A percentile compares a stretch with the other conserved stretches of the same genome.
phyloP scores from a whole-genome alignment of 2,113 vertebrate genomes.

The Nyctereutes procyonoides region DNA sequence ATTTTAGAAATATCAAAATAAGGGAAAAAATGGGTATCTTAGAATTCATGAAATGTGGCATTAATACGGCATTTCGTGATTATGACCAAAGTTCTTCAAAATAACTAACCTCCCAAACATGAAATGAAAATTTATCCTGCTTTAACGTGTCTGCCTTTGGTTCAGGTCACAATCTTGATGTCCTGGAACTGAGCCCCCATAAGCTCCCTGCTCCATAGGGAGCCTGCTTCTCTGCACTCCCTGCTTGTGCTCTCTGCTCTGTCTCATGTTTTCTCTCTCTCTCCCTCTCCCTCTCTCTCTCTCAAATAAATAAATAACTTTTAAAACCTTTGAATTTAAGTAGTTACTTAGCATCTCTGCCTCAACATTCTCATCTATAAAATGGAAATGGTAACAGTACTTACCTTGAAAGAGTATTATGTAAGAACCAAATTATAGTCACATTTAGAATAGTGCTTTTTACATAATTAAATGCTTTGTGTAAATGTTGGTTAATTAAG shows the following conservation, averaged over 20 bases:
- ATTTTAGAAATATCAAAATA: constrained; percentile 43
- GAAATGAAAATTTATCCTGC: neutral
- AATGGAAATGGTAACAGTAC: neutral
- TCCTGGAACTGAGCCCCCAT: too few species aligned
- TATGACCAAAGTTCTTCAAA: neutral
- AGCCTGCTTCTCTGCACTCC: too few species aligned
- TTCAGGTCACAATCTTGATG: too few species aligned
- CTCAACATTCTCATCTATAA: neutral
- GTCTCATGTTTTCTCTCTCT: too few species aligned
- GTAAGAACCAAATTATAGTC: constrained; percentile 4
- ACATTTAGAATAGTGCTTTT: constrained; percentile 9
- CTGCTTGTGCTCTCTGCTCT: too few species aligned
- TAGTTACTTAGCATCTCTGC: neutral
- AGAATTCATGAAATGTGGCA: neutral
- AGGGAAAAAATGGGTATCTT: neutral
- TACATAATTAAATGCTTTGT: constrained; percentile 17
- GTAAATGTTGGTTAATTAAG: constrained; percentile 36
- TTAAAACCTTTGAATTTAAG: neutral
- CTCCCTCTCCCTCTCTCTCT: too few species aligned
- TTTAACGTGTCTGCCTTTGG: neutral
- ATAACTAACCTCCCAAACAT: neutral
- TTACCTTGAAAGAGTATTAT: neutral
- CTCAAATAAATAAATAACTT: too few species aligned
- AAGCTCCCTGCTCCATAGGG: too few species aligned
- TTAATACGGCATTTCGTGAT: neutral